Base-by-base conservation (phyloP, 2,888 invertebrate genomes). In the Noctuana brunneofusca region DNA sequence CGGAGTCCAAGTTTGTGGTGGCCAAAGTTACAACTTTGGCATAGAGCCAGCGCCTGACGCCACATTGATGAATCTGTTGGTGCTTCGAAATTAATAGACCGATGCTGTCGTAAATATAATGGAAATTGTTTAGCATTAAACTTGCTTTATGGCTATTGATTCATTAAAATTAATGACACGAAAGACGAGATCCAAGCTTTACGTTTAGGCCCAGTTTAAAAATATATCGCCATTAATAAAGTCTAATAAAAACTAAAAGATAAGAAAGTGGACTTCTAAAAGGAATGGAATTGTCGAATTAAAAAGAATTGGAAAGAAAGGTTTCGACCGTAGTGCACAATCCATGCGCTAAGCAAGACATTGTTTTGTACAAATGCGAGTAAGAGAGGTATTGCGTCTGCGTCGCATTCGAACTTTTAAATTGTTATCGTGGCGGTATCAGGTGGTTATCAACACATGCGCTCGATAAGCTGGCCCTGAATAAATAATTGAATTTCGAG, bases 111-210 rank as follows among this genome's bases (percentile, higher is more conserved):
- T 46, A 32, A 53, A 58, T 30, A 53, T 53, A 41, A n/a, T 22
- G 32, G 53, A 22, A 20, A 59, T 30, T 43, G 53, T 32, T 59
- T 18, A 14, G 12, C 43, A 50, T 27, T 50, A 41, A 56, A 27
- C 16, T n/a, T 18, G 41, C 18, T 58, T 50, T 30, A 58, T 22
- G 59, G 22, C 24, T 16, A 59, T 35, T 58, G 50, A 52, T 16
- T 52, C 41, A 58, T 38, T 50, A 38, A 50, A 24, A 38, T 38
- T 58, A 38, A 58, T 58, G 58, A 8, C 38, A 12, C n/a, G 38
- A 38, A 49, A 35, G 27, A 9, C 1, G 8, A 58, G 20, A n/a
- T n/a, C n/a, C n/a, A n/a, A n/a, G n/a, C n/a, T n/a, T n/a, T n/a
- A n/a, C n/a, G n/a, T n/a, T n/a, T n/a, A n/a, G n/a, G n/a, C n/a